Conservation (phyloP, 2,113 vertebrate genomes). For the Myiozetetes cayanensis region DNA sequence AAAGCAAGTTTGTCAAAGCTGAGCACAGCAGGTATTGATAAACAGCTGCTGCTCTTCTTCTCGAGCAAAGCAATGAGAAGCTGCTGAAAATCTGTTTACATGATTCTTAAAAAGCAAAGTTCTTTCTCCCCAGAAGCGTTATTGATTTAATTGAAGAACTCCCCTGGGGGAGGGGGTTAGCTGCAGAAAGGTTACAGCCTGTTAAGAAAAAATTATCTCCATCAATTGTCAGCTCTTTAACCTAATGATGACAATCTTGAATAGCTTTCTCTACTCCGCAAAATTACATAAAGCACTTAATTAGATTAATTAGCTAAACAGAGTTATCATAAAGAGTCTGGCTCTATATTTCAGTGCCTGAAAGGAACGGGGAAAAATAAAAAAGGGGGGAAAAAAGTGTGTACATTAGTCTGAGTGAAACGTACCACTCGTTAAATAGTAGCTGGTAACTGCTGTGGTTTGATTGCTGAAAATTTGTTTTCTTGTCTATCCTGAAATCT, state of each 20-base stretch:
- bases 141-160: constrained; percentile 57
- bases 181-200: constrained; percentile 45
- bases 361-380: neutral
- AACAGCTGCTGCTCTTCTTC: constrained; percentile 33
- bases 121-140: constrained; percentile 22
- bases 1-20: neutral
- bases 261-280: constrained; percentile 37
- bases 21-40: constrained; percentile 53
- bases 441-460: neutral
- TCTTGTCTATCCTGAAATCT: neutral
- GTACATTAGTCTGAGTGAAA: neutral
- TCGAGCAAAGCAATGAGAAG: neutral
- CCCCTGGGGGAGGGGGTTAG: neutral
- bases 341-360: neutral
- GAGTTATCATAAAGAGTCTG: constrained; percentile 41
- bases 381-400: neutral
- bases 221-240: constrained; percentile 64
- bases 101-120: constrained; percentile 23
- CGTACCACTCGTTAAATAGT: neutral
- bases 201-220: constrained; percentile 51
- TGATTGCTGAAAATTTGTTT: neutral
- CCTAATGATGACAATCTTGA: constrained; percentile 64
- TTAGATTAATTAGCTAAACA: constrained; percentile 66
- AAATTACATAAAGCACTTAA: constrained; percentile 59
- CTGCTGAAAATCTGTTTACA: constrained; percentile 37